Evolutionary conservation across 2,113 vertebrate species (phyloP), one percentile per base, ranked within the genome.

Genomic region (Nestor notabilis): DNA sequence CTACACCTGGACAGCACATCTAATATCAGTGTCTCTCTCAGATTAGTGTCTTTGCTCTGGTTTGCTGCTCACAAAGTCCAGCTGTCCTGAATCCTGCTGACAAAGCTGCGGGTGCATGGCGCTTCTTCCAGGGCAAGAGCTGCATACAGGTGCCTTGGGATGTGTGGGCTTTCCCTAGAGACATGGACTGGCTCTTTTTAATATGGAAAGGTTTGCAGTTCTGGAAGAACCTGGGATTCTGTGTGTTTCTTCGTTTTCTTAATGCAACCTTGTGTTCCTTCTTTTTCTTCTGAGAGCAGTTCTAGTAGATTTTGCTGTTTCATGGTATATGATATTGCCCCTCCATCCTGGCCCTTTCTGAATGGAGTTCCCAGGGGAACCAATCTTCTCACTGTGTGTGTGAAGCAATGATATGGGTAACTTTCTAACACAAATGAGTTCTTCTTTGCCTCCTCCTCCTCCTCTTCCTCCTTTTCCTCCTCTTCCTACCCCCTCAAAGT

Each of bases 121-220:
- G 31, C 8, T 10, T 0, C 11, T 44, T 46, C 44, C 53, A 49
- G 27, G 3, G 14, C 11, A 37, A 56, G 29, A 68, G 28, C 46
- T 37, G 15, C 23, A 9, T 9, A 3, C 2, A 13, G 25, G 19
- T 0, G 0, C 18, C 9, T 68, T 0, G 2, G 47, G 17, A 41
- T 52, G 13, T 20, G 8, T 44, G 33, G n/a, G 6, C 3, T 75
- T 60, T 82, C 21, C n/a, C 5, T 29, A 35, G 46, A 64, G 27
- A 47, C 2, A 9, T 1, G 4, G 28, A 21, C 5, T 33, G 20
- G 7, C 4, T 14, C 17, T 50, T 78, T 83, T 60, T 35, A 46
- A 43, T 47, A 13, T 41, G 47, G 23, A 50, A 74, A 49, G 27
- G 2, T 35, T 78, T 84, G 28, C 24, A 16, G 31, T n/a, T 82